Evolutionary conservation across 2,888 invertebrate genomes (phyloP).

Genomic region (Ypsolopha scabrella): DNA sequence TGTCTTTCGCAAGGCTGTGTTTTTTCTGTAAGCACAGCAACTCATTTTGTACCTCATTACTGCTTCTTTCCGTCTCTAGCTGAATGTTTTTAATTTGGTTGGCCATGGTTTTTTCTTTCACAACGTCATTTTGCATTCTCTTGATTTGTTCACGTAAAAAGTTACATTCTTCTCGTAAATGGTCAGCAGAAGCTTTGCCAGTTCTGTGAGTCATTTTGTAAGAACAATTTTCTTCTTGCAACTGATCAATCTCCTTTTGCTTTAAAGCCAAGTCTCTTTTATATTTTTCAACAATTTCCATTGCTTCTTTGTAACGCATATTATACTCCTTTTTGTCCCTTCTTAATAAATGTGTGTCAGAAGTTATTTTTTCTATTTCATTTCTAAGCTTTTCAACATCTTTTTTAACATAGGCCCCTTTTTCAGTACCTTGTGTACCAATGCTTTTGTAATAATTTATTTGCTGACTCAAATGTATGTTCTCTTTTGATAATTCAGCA

Average conservation of each 20-base stretch:
- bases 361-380: slow-evolving; percentile 36
- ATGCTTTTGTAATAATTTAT: slow-evolving; percentile 43
- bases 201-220: slow-evolving; percentile 55
- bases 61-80: slow-evolving; percentile 80
- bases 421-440: slow-evolving; percentile 26
- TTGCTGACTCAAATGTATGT: slow-evolving; percentile 46
- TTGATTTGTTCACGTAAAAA: slow-evolving; percentile 57
- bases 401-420: slow-evolving; percentile 27
- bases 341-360: slow-evolving; percentile 37
- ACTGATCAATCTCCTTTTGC: slow-evolving; percentile 49
- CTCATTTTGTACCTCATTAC: slow-evolving; percentile 77
- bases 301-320: slow-evolving; percentile 41
- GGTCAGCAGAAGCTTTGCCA: slow-evolving; percentile 53
- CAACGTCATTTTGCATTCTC: slow-evolving; percentile 54
- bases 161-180: slow-evolving; percentile 52
- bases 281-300: slow-evolving; percentile 44
- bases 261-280: slow-evolving; percentile 51
- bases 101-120: slow-evolving; percentile 58
- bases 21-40: slow-evolving; percentile 74
- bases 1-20: slow-evolving; percentile 70
- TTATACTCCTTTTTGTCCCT: slow-evolving; percentile 58
- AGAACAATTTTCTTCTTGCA: slow-evolving; percentile 57
- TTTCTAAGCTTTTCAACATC: slow-evolving; percentile 38
- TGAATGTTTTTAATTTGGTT: slow-evolving; percentile 76
- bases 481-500: slow-evolving; percentile 54